These are phyloP conservation scores for Kuschelorhynchus macadamiae DNA, from an alignment of 2,888 invertebrate species.

Conservation along the genomic window DNA sequence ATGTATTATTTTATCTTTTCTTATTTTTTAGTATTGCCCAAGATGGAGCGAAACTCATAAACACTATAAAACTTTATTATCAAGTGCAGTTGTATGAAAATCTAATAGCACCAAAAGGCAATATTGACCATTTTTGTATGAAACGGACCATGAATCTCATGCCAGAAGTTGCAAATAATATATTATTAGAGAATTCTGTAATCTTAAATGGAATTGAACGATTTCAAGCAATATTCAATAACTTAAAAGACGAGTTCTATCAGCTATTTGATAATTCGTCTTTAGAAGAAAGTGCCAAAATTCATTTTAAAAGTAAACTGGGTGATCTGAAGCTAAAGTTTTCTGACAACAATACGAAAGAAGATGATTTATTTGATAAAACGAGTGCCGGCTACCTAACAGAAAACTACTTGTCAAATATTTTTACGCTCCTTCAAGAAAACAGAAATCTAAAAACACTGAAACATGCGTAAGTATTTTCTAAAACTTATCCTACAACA, in stretches of 20 bases:
- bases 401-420: no score
- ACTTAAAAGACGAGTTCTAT: conserved; percentile 8
- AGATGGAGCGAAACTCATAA: conserved; percentile 5
- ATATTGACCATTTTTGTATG: conserved; percentile 21
- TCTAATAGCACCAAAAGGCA: conserved; percentile 1
- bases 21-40: conserved; percentile 1
- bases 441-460: no score
- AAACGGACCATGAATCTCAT: conserved; percentile 20
- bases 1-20: no score
- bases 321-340: not conserved
- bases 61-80: conserved; percentile 12
- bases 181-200: conserved; percentile 5
- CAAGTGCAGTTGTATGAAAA: conserved; percentile 18
- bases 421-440: no score
- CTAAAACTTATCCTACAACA: no score
- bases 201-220: not conserved
- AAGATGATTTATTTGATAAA: no score
- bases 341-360: no score
- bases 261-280: conserved; percentile 11
- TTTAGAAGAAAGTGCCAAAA: conserved; percentile 18
- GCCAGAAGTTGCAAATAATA: conserved; percentile 24
- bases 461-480: no score
- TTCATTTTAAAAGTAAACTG: conserved; percentile 3
- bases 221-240: not conserved
- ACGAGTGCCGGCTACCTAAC: no score